These are phyloP conservation scores for Capricornis sumatraensis DNA, from an alignment of 2,113 vertebrate species.

Conservation along the genomic window DNA sequence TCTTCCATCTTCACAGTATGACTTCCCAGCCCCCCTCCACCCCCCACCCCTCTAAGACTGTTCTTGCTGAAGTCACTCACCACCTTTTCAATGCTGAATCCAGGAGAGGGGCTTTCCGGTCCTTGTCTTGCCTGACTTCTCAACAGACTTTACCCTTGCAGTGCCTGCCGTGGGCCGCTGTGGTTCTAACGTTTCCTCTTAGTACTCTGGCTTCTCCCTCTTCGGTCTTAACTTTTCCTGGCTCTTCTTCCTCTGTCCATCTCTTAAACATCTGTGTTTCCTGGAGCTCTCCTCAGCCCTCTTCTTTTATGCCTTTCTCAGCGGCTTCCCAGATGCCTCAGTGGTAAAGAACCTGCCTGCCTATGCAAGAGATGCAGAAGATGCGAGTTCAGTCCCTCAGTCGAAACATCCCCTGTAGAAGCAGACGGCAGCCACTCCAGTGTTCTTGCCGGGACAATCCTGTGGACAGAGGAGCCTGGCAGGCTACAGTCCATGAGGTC, in stretches of 20 bases:
- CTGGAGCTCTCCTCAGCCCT: neutral
- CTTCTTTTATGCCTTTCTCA: neutral
- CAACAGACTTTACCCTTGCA: neutral
- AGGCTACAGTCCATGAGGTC: neutral
- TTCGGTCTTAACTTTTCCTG: neutral
- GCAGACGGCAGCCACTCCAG: rapidly evolving
- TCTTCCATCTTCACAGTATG: neutral
- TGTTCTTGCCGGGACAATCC: neutral
- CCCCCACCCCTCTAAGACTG: neutral
- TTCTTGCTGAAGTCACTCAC: neutral
- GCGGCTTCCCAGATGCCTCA: neutral
- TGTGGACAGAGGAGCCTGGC: neutral
- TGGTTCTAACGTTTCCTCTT: neutral
- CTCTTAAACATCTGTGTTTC: neutral
- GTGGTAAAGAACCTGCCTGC: neutral
- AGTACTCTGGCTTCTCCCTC: neutral
- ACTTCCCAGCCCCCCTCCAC: neutral
- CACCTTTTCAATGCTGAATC: neutral
- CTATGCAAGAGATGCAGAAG: neutral
- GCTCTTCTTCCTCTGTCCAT: neutral
- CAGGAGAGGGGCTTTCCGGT: neutral
- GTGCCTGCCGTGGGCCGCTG: neutral
- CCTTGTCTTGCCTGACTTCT: neutral
- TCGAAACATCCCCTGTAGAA: neutral
- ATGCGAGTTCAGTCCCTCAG: neutral